Conservation (phyloP, 2,888 invertebrate species). For the Xestia ashworthii region DNA sequence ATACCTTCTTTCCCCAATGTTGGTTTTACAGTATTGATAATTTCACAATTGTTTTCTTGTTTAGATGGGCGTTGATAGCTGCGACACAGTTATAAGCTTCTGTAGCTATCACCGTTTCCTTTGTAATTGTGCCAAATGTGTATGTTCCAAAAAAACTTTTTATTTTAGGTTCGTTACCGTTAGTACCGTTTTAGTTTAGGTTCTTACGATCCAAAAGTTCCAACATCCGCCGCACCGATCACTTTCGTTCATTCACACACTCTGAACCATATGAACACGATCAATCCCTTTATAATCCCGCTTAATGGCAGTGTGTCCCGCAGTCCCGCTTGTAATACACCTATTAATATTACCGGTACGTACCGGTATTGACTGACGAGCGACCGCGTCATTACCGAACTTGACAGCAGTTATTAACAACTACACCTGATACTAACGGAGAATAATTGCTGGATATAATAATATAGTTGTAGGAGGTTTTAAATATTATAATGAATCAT, state of each 20-base stretch:
- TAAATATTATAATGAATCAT: not conserved
- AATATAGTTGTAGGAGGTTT: not conserved
- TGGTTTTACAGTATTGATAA: too few species aligned
- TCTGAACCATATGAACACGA: not conserved
- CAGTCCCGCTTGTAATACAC: not conserved
- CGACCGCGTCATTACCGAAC: constrained; percentile 13
- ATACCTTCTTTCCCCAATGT: too few species aligned
- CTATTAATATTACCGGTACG: constrained; percentile 26
- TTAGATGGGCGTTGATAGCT: too few species aligned
- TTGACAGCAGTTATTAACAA: constrained; percentile 35
- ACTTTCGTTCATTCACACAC: not conserved
- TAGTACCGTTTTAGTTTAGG: too few species aligned
- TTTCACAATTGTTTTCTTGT: too few species aligned
- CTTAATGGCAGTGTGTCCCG: constrained; percentile 1
- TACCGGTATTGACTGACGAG: constrained; percentile 12
- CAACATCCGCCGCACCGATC: too few species aligned
- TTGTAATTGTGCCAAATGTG: too few species aligned
- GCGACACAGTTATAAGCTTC: too few species aligned
- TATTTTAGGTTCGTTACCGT: too few species aligned
- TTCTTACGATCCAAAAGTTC: too few species aligned
- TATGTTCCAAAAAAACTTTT: too few species aligned
- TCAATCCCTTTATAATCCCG: constrained; percentile 24
- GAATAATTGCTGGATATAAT: constrained; percentile 17
- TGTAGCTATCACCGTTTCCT: too few species aligned
- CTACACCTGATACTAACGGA: constrained; percentile 8